A percentile compares a stretch with the other conserved stretches of the same genome.
phyloP scores from a whole-genome alignment of 2,888 invertebrate genomes.

The Pollenia labialis region DNA sequence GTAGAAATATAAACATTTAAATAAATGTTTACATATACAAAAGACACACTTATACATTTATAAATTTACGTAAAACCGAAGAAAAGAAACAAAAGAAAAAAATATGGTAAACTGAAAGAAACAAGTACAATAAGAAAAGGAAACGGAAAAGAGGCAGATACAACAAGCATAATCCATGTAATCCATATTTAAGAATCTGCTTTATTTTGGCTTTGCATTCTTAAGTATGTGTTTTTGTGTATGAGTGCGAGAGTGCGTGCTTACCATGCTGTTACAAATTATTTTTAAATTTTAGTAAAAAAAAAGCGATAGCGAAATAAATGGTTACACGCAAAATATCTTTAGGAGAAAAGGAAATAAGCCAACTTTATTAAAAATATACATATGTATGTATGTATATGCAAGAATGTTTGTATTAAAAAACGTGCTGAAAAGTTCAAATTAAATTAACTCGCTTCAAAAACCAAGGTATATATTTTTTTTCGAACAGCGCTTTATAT shows the following conservation, averaged over 20 bases:
- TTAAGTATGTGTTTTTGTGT: neutral
- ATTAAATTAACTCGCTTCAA: too few relatives aligned
- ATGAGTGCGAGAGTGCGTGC: neutral
- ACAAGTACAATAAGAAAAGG: constrained; percentile 2
- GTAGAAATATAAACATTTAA: constrained; percentile 65
- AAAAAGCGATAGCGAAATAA: too few relatives aligned
- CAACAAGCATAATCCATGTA: constrained; percentile 24
- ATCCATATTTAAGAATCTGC: constrained; percentile 25
- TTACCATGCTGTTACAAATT: constrained; percentile 17
- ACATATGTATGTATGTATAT: too few relatives aligned
- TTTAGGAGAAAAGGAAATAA: too few relatives aligned
- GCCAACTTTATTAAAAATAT: too few relatives aligned
- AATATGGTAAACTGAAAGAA: constrained; percentile 10
- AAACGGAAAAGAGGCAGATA: neutral
- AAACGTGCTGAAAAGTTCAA: too few relatives aligned
- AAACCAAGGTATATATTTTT: too few relatives aligned
- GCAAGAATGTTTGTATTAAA: too few relatives aligned
- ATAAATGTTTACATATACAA: constrained; percentile 61
- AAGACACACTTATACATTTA: constrained; percentile 26
- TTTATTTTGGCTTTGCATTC: constrained; percentile 21
- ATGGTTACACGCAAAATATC: too few relatives aligned
- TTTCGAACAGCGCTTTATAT: too few relatives aligned
- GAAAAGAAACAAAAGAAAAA: constrained; percentile 7
- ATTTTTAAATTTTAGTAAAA: neutral
- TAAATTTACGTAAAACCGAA: constrained; percentile 22